A percentile compares a stretch with the other conserved stretches of the same genome.
These are phyloP conservation scores for Aeoliscus strigatus DNA, from an alignment of 2,797 vertebrate species.

Conservation along the genomic window DNA sequence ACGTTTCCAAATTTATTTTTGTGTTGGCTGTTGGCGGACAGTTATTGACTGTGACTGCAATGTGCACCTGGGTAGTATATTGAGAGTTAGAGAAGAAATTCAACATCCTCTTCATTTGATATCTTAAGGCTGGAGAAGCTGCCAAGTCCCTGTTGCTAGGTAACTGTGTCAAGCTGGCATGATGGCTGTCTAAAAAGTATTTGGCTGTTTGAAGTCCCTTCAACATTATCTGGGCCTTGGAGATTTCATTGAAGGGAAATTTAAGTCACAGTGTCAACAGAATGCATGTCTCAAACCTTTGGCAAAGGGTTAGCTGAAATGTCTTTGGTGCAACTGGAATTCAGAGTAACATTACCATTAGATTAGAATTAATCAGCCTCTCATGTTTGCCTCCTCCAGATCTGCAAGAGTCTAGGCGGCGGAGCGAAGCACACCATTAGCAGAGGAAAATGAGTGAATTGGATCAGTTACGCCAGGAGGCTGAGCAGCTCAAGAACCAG, in stretches of 20 bases:
- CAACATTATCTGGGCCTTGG: slow-evolving; percentile 31
- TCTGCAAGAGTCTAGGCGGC: slow-evolving; percentile 82
- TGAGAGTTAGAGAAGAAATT: slow-evolving; percentile 34
- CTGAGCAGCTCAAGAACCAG: slow-evolving; percentile 97
- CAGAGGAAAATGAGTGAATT: slow-evolving; percentile 98
- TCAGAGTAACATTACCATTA: background rate
- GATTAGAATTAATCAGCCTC: slow-evolving; percentile 15
- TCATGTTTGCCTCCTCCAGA: slow-evolving; percentile 65
- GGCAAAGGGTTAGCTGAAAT: background rate
- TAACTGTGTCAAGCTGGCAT: slow-evolving; percentile 66
- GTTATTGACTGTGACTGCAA: slow-evolving; percentile 28
- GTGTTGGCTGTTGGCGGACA: slow-evolving; percentile 15
- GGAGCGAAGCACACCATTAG: slow-evolving; percentile 83
- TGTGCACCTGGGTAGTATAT: slow-evolving; percentile 29
- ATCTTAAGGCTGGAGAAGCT: slow-evolving; percentile 64
- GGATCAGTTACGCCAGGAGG: slow-evolving; percentile 97
- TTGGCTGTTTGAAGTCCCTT: slow-evolving; percentile 29
- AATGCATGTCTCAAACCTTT: background rate
- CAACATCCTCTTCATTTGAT: slow-evolving; percentile 47
- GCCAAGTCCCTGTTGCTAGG: slow-evolving; percentile 72
- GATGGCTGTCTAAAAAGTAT: slow-evolving; percentile 51
- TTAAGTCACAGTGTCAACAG: background rate
- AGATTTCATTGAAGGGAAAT: slow-evolving; percentile 13
- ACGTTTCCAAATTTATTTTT: slow-evolving; percentile 4
- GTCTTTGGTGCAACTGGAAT: background rate